Percentiles rank a stretch among this genome's conserved stretches.
Evolutionary conservation across 1,140 invertebrate genomes (phyloP).

Genomic region (Sipha flava): DNA sequence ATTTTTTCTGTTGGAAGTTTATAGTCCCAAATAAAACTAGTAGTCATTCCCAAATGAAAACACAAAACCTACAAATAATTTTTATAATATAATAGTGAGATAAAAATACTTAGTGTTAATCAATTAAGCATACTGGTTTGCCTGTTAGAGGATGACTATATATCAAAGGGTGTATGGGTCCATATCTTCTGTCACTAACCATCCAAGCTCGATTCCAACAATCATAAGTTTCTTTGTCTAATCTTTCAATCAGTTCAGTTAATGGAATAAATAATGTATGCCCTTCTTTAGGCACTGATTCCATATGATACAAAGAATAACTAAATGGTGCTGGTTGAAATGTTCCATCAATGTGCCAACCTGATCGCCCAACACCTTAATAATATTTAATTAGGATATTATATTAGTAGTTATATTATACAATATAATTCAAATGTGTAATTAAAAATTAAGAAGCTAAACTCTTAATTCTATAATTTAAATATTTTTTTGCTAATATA

Average conservation of each 20-base stretch:
- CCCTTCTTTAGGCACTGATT: constrained; percentile 44
- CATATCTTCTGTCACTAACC: constrained; percentile 43
- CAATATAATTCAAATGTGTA: too few relatives aligned
- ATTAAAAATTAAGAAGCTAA: too few relatives aligned
- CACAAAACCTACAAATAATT: constrained; percentile 44
- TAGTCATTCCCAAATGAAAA: constrained; percentile 48
- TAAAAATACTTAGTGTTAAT: not conserved
- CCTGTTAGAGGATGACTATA: constrained; percentile 42
- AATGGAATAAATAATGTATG: constrained; percentile 46
- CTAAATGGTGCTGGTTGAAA: constrained; percentile 47
- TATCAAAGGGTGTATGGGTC: constrained; percentile 45
- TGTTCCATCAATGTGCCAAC: constrained; percentile 50
- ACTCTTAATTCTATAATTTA: too few relatives aligned
- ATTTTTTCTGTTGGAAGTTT: constrained; percentile 40
- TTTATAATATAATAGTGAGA: not conserved
- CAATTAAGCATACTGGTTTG: constrained; percentile 35
- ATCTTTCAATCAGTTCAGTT: constrained; percentile 44
- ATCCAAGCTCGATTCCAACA: constrained; percentile 47
- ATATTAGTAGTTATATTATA: too few relatives aligned
- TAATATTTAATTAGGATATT: not conserved
- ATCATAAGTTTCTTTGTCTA: constrained; percentile 40
- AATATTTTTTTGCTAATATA: too few relatives aligned
- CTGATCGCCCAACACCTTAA: constrained; percentile 46
- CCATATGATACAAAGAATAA: constrained; percentile 47
- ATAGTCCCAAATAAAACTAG: constrained; percentile 45